Conservation (phyloP, 2,888 invertebrate genomes). For the Synergus japonicus region DNA sequence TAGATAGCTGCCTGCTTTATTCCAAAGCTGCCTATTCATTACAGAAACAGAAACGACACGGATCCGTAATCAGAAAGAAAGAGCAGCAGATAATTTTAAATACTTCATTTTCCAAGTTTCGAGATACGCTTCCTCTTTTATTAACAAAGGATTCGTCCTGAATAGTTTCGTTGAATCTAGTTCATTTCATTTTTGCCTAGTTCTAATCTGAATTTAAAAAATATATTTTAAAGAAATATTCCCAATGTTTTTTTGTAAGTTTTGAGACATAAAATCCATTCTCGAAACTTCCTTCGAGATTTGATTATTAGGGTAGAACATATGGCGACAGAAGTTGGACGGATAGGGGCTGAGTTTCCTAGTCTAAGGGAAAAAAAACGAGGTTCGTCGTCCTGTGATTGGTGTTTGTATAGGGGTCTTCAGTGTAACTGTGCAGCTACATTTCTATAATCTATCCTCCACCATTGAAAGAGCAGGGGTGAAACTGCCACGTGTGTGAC, state of each 20-base stretch:
- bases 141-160: background rate
- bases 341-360: conserved; percentile 17
- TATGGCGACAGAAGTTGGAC: background rate
- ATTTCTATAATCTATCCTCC: background rate
- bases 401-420: background rate
- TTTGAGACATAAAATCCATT: background rate
- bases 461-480: background rate
- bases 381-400: background rate
- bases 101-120: background rate
- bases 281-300: conserved; percentile 3
- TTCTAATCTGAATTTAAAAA: no score
- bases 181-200: no score
- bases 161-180: no score
- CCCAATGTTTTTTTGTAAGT: no score
- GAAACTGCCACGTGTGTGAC: conserved; percentile 7
- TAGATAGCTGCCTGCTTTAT: conserved; percentile 11
- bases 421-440: background rate
- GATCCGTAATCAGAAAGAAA: background rate
- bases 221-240: no score
- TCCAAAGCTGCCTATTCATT: conserved; percentile 14
- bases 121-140: background rate
- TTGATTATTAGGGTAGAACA: background rate
- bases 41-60: background rate
- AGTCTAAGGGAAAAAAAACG: background rate
- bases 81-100: conserved; percentile 5